Percentiles rank a stretch among this genome's conserved stretches.
phyloP scores from a whole-genome alignment of 2,888 invertebrate genomes.

The Zaprionus lineosus region DNA sequence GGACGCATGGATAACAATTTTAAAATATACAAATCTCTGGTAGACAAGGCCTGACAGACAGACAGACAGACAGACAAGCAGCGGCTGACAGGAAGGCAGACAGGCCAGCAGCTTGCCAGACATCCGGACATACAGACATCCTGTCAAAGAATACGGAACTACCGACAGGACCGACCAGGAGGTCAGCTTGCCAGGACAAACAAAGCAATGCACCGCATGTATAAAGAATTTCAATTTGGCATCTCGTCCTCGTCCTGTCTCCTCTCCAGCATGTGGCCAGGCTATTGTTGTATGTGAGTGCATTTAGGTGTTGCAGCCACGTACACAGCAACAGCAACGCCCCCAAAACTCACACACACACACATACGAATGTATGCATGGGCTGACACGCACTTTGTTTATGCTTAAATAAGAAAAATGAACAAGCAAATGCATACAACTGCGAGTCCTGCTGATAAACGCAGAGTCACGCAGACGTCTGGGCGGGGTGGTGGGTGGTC shows the following conservation, averaged over 20 bases:
- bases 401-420: conserved; percentile 35
- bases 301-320: conserved; percentile 73
- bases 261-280: conserved; percentile 21
- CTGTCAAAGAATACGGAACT: no score
- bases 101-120: conserved; percentile 2
- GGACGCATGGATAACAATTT: conserved; percentile 32
- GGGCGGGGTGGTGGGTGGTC: not conserved
- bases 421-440: conserved; percentile 20
- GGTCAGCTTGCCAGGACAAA: conserved; percentile 36
- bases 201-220: conserved; percentile 34
- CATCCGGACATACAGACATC: conserved; percentile 1
- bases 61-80: conserved; percentile 8
- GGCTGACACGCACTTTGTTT: conserved; percentile 34
- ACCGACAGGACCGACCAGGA: not conserved
- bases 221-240: conserved; percentile 60
- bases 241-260: conserved; percentile 15
- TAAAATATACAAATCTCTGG: conserved; percentile 50
- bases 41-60: conserved; percentile 52
- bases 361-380: conserved; percentile 14
- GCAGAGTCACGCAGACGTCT: conserved; percentile 48
- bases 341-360: conserved; percentile 6
- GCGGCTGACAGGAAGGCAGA: no score
- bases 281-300: conserved; percentile 57
- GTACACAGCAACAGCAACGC: conserved; percentile 50
- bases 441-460: conserved; percentile 58